Evolutionary conservation across 1,140 invertebrate species (phyloP), one percentile per base, ranked within the genome.

Genomic region (Anthonomus grandis): DNA sequence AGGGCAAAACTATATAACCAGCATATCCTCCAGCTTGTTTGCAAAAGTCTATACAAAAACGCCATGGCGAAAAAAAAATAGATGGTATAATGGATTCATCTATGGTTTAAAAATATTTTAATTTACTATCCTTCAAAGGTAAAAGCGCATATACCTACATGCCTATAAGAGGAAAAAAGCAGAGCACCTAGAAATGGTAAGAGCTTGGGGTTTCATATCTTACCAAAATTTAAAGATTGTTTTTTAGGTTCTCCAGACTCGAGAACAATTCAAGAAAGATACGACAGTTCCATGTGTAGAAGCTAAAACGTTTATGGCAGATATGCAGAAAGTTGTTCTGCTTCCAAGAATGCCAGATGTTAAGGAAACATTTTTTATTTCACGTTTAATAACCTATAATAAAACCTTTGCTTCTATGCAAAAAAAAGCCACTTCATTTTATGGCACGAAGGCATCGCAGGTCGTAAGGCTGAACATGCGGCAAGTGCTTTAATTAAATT

Each of bases 181-280:
- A n/a, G n/a, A n/a, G n/a, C n/a, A n/a, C n/a, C n/a, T n/a, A n/a
- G n/a, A n/a, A n/a, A n/a, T n/a, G n/a, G n/a, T n/a, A n/a, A n/a
- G n/a, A n/a, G n/a, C n/a, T n/a, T n/a, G n/a, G n/a, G n/a, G n/a
- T n/a, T n/a, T n/a, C n/a, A n/a, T n/a, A n/a, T n/a, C n/a, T n/a
- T n/a, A n/a, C n/a, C n/a, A n/a, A n/a, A n/a, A n/a, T n/a, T n/a
- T n/a, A n/a, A n/a, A n/a, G n/a, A n/a, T n/a, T n/a, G n/a, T n/a
- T n/a, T 19, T 15, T 41, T 41, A 41, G 38, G 18, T 41, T 47
- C 6, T n/a, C 27, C 27, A 47, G 27, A 47, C 12, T 36, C 23
- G 21, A 22, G 1, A 21, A 34, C 13, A 13, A 12, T 41, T n/a
- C 5, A 52, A 12, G 12, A 13, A 52, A 10, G 18, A 41, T 15